A percentile compares a stretch with the other conserved stretches of the same genome.
Evolutionary conservation across 92 coral and sea anemone genomes (phyloP).

Genomic region (Isaurus tuberculatus): DNA sequence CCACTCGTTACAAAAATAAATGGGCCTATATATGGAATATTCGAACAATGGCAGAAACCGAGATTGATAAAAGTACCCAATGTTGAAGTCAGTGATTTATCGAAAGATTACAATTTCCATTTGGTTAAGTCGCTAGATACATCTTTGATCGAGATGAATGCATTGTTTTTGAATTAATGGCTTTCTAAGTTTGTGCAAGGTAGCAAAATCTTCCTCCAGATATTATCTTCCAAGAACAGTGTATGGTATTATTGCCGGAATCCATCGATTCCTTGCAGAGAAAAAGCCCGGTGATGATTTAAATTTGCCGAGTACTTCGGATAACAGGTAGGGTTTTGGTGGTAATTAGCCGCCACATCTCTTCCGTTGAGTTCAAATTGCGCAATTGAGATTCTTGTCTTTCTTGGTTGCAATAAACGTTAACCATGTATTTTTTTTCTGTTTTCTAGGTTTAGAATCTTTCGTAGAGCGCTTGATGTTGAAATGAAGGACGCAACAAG

Average conservation of each 20-base stretch:
- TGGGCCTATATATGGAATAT: background rate
- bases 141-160: constrained; percentile 44
- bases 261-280: constrained; percentile 26
- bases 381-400: background rate
- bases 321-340: constrained; percentile 6
- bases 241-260: constrained; percentile 37
- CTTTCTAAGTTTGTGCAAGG: constrained; percentile 50
- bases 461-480: constrained; percentile 5
- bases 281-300: constrained; percentile 16
- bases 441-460: background rate
- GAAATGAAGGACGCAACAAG: constrained; percentile 28
- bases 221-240: constrained; percentile 11
- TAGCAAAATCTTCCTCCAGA: constrained; percentile 37
- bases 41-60: constrained; percentile 26
- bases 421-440: background rate
- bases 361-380: background rate
- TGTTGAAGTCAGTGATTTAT: constrained; percentile 45
- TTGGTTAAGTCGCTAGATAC: constrained; percentile 45
- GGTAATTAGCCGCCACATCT: background rate
- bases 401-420: background rate
- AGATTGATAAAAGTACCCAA: constrained; percentile 32
- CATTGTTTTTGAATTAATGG: constrained; percentile 41
- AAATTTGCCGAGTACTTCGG: constrained; percentile 22
- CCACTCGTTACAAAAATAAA: background rate
- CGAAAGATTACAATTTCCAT: constrained; percentile 44